phyloP scores from a whole-genome alignment of 2,888 invertebrate genomes.

The Tanypteryx hageni region DNA sequence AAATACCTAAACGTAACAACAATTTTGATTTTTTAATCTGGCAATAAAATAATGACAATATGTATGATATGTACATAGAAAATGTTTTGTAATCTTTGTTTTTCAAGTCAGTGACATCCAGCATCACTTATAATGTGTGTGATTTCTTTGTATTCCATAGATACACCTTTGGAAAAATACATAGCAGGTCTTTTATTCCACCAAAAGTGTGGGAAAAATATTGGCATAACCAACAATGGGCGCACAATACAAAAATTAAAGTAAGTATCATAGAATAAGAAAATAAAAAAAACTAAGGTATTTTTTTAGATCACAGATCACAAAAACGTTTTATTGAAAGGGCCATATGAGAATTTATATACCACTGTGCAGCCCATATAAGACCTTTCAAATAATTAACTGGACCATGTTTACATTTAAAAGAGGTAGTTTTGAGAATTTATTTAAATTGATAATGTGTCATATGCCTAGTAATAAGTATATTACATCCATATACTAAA shows the following conservation, averaged over 20 bases:
- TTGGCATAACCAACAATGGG: slow-evolving; percentile 92
- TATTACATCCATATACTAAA: too few species aligned
- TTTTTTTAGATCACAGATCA: not conserved
- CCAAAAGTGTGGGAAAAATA: slow-evolving; percentile 93
- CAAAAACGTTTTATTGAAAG: not conserved
- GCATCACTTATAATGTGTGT: too few species aligned
- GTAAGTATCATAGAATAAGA: slow-evolving; percentile 81
- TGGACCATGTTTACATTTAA: not conserved
- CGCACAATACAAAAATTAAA: slow-evolving; percentile 95
- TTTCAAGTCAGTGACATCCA: too few species aligned
- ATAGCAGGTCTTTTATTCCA: slow-evolving; percentile 79
- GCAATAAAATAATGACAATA: too few species aligned
- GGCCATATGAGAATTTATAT: not conserved
- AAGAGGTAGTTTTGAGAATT: not conserved
- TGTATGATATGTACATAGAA: too few species aligned
- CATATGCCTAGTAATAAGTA: too few species aligned
- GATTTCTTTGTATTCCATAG: too few species aligned
- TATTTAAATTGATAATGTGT: not conserved
- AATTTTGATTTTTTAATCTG: too few species aligned
- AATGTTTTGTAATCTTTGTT: too few species aligned
- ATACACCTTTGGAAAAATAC: too few species aligned
- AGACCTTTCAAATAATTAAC: not conserved
- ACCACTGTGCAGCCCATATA: not conserved
- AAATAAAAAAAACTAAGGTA: not conserved
- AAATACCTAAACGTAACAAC: too few species aligned